Evolutionary conservation across 2,888 invertebrate species (phyloP).

Genomic region (Tenthredo livida): DNA sequence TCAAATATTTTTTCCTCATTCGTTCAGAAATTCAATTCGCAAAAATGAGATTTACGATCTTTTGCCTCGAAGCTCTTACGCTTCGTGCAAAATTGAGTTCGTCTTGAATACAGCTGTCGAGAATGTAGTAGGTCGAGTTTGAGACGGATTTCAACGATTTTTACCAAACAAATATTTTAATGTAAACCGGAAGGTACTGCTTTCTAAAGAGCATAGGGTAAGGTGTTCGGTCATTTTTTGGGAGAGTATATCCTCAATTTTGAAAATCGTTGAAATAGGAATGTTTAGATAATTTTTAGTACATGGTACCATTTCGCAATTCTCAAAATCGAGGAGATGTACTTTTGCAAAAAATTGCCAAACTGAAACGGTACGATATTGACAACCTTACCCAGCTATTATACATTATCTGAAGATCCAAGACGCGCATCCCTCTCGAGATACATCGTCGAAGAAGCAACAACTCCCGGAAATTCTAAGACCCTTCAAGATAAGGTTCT

Average conservation of each 20-base stretch:
- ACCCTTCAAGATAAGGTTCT: conserved; percentile 24
- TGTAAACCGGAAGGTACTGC: not conserved
- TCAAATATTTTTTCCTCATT: not conserved
- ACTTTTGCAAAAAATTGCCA: too few species aligned
- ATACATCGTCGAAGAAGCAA: conserved; percentile 23
- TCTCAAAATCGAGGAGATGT: too few species aligned
- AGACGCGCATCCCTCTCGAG: not conserved
- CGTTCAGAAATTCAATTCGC: not conserved
- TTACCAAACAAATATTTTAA: not conserved
- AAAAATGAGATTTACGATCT: not conserved
- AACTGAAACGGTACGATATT: too few species aligned
- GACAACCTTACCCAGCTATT: not conserved
- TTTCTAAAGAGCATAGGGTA: not conserved
- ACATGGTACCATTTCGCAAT: too few species aligned
- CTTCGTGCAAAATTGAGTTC: not conserved
- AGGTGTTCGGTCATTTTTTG: too few species aligned
- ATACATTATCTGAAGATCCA: conserved; percentile 23
- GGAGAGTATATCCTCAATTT: too few species aligned
- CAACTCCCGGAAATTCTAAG: conserved; percentile 23
- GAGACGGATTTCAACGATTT: not conserved
- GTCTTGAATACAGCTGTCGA: not conserved
- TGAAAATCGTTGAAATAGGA: too few species aligned
- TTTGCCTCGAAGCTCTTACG: not conserved
- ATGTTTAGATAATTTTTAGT: too few species aligned
- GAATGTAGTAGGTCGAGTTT: not conserved